A percentile compares a stretch with the other conserved stretches of the same genome.
These are phyloP conservation scores for Zygothrica quintamaculata DNA, from an alignment of 2,888 invertebrate species.

Conservation along the genomic window DNA sequence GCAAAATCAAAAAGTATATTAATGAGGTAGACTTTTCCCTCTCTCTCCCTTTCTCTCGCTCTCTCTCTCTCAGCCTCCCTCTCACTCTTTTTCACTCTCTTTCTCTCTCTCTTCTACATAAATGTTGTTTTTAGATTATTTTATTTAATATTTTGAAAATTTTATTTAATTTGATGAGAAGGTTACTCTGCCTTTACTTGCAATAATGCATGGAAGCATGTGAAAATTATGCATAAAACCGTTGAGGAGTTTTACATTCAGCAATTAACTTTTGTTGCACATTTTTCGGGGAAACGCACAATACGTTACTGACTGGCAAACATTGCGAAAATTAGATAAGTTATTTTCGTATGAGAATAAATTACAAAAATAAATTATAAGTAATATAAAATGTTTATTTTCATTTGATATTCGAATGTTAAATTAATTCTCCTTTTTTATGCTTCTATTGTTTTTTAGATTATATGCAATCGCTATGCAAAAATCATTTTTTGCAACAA, in stretches of 20 bases:
- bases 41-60: too few species aligned
- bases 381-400: too few species aligned
- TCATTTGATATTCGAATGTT: neutral
- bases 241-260: conserved; percentile 81
- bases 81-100: conserved; percentile 10
- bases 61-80: neutral
- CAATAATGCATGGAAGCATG: conserved; percentile 54
- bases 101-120: conserved; percentile 1
- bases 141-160: too few species aligned
- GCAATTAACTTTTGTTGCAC: conserved; percentile 80
- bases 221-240: conserved; percentile 73
- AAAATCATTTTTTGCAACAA: conserved; percentile 94
- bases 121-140: too few species aligned
- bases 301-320: conserved; percentile 37
- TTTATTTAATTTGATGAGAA: too few species aligned
- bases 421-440: conserved; percentile 12
- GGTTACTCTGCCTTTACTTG: too few species aligned
- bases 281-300: conserved; percentile 78
- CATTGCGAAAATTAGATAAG: conserved; percentile 54
- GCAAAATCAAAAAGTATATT: too few species aligned
- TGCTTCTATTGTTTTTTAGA: conserved; percentile 86
- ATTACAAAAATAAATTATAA: too few species aligned
- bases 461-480: conserved; percentile 95
- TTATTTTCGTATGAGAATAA: too few species aligned
- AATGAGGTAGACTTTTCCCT: too few species aligned